Percentiles rank a stretch among this genome's conserved stretches.
phyloP scores from a whole-genome alignment of 2,888 invertebrate genomes.

The Ptychoptera contaminata region DNA sequence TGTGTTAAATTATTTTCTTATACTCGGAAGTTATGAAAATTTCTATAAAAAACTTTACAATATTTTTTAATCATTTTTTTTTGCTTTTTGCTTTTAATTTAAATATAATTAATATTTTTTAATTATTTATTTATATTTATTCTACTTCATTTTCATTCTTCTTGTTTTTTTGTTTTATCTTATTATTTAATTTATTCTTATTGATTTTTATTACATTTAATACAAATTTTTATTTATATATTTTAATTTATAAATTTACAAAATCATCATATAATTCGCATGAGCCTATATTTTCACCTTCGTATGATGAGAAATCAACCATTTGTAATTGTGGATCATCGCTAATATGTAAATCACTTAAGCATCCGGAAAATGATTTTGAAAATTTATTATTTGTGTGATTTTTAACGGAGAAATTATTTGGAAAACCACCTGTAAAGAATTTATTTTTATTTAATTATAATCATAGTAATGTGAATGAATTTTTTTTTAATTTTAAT shows the following conservation, averaged over 20 bases:
- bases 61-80: conserved; percentile 8
- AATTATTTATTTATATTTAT: conserved; percentile 7
- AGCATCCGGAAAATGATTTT: conserved; percentile 42
- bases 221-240: conserved; percentile 4
- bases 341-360: conserved; percentile 39
- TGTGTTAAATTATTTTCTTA: conserved; percentile 11
- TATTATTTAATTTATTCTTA: conserved; percentile 10
- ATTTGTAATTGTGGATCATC: conserved; percentile 26
- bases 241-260: conserved; percentile 22
- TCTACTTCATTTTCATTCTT: conserved; percentile 6
- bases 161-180: conserved; percentile 7
- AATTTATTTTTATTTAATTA: not conserved
- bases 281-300: conserved; percentile 40
- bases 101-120: conserved; percentile 3
- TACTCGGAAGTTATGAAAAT: conserved; percentile 14
- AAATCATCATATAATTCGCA: conserved; percentile 35
- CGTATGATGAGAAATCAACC: conserved; percentile 38
- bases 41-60: conserved; percentile 15
- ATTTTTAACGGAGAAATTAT: conserved; percentile 29
- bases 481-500: too few relatives aligned
- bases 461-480: not conserved
- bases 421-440: conserved; percentile 37
- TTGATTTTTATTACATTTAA: not conserved
- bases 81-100: conserved; percentile 11
- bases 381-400: conserved; percentile 35